Percentiles rank a stretch among this genome's conserved stretches.
phyloP scores from a whole-genome alignment of 2,888 invertebrate genomes.

The Kuschelorhynchus macadamiae region DNA sequence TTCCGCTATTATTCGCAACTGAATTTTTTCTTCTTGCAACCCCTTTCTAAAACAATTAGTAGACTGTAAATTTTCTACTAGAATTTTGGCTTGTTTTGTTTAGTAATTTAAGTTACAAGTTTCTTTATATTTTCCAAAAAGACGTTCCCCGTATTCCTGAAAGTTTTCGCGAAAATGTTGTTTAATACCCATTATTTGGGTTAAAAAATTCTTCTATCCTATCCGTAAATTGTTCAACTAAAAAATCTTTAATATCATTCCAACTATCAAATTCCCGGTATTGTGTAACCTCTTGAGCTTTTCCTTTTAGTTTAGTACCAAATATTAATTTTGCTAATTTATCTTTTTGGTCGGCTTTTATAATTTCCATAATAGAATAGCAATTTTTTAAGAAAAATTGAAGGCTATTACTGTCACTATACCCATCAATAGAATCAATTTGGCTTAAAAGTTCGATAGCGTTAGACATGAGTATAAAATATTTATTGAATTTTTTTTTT shows the following conservation, averaged over 20 bases:
- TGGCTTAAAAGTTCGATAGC: neutral
- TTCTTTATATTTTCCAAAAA: conserved; percentile 16
- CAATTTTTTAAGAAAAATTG: conserved; percentile 22
- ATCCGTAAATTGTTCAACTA: conserved; percentile 15
- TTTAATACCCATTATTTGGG: conserved; percentile 11
- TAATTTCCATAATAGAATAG: neutral
- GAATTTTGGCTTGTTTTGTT: neutral
- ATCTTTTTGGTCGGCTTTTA: conserved; percentile 4
- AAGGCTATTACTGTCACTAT: neutral
- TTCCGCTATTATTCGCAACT: neutral
- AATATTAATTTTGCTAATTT: conserved; percentile 8
- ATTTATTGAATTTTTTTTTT: no score
- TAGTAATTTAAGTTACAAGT: neutral
- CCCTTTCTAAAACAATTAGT: conserved; percentile 7
- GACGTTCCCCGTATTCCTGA: conserved; percentile 2
- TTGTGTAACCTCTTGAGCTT: conserved; percentile 13
- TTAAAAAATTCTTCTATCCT: neutral
- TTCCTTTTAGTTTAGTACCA: conserved; percentile 6
- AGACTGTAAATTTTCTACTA: neutral
- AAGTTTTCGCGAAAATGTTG: conserved; percentile 9
- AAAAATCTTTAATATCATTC: conserved; percentile 19
- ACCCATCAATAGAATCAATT: conserved; percentile 12
- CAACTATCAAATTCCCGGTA: neutral
- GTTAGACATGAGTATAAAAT: no score
- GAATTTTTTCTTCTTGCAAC: neutral